Evolutionary conservation across 37 sponge, comb jelly and placozoan species (phyloP), one percentile per base, ranked within the genome.

Genomic region (Haliclona indistincta): DNA sequence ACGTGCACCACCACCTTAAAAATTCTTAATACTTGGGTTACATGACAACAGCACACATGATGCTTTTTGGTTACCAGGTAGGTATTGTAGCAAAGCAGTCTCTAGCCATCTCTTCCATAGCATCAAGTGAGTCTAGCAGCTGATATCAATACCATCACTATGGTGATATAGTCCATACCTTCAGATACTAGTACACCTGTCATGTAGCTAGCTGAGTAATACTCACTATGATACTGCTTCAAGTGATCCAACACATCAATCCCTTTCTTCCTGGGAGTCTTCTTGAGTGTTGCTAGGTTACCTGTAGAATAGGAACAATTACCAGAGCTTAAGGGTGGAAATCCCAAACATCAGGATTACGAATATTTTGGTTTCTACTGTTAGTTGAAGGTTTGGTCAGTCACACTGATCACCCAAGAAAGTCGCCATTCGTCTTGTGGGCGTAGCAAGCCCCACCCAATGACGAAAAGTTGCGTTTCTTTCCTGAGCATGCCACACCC

Each of bases 161-260:
- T 30, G 3, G 38, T 22, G 52, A 5, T 6, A 29, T 60, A 4
- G 36, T 19, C 52, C 56, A 19, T 51, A 85, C 91, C 73, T 44
- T 67, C 53, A 25, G 91, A 85, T 23, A 81, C 45, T 4, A 91
- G 78, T 11, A 72, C 71, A 8, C 86, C 42, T 28, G 86, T 76
- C 91, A 91, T 91, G 35, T 62, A 77, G 62, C 86, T 70, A 30
- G 83, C 43, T 22, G 87, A 91, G 71, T 91, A 91, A 56, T 66
- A 41, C 53, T 64, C 19, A 28, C 30, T 30, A 53, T 85, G 56
- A 47, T 85, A 90, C 62, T 85, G 64, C 41, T 47, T 73, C 20
- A 81, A 51, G 15, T 28, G 22, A 0, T 58, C 68, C n/a, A 7
- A 20, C 22, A 82, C 60, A 28, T 61, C 65, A 19, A 34, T 49